Percentiles rank a stretch among this genome's conserved stretches.
Evolutionary conservation across 2,113 vertebrate species (phyloP).

Genomic region (Cardinalis cardinalis): DNA sequence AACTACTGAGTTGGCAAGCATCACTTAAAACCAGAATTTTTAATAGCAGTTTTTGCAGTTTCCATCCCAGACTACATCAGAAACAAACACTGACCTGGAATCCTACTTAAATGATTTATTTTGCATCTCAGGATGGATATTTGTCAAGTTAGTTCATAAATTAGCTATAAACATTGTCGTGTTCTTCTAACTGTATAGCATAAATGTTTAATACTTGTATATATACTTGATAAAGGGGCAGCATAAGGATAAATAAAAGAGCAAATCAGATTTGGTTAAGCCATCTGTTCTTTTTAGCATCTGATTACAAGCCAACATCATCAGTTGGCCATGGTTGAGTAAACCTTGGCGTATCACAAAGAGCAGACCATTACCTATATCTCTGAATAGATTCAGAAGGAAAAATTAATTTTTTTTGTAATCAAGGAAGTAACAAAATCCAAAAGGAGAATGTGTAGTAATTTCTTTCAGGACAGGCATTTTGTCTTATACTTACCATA

Average conservation of each 20-base stretch:
- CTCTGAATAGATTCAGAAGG: slow-evolving; percentile 10
- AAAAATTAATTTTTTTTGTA: not conserved
- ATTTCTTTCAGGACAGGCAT: slow-evolving; percentile 1
- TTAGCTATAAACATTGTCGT: slow-evolving; percentile 1
- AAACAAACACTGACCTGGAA: not conserved
- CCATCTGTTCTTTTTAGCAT: slow-evolving; percentile 65
- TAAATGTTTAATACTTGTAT: slow-evolving; percentile 22
- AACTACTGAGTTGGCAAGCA: not conserved
- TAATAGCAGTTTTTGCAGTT: not conserved
- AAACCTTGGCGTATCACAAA: slow-evolving; percentile 3
- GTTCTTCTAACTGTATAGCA: slow-evolving; percentile 7
- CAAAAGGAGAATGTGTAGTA: not conserved
- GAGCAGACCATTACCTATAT: not conserved
- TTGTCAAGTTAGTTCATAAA: slow-evolving; percentile 31
- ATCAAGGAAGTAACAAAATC: slow-evolving; percentile 20
- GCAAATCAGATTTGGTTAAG: slow-evolving; percentile 65
- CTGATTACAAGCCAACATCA: slow-evolving; percentile 47
- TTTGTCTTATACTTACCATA: slow-evolving; percentile 15
- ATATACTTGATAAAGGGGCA: not conserved
- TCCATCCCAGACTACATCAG: not conserved
- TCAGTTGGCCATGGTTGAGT: slow-evolving; percentile 16
- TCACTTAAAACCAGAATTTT: not conserved
- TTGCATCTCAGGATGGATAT: not conserved
- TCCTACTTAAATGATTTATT: not conserved
- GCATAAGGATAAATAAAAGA: slow-evolving; percentile 59